Evolutionary conservation across 1,140 invertebrate genomes (phyloP).

Genomic region (Diachasma alloeum): DNA sequence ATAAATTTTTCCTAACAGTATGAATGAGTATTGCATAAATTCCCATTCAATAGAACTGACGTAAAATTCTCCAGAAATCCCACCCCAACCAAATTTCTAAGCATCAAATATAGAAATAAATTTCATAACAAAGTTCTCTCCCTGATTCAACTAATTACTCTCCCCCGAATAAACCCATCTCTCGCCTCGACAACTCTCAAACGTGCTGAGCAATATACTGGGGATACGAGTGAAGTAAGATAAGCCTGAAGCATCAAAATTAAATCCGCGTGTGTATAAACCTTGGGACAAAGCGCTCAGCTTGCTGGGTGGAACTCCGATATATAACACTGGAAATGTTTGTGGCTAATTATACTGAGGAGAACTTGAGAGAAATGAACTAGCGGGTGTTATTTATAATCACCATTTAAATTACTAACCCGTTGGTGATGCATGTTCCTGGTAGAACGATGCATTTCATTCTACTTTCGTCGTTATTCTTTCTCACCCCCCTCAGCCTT

Average conservation of each 20-base stretch:
- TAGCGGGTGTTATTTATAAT: constrained; percentile 21
- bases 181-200: background rate
- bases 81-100: too few species aligned
- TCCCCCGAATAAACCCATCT: background rate
- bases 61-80: too few species aligned
- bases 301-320: background rate
- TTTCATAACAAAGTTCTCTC: background rate
- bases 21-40: too few species aligned
- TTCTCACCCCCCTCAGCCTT: background rate
- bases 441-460: background rate
- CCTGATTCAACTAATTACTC: background rate
- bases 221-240: background rate
- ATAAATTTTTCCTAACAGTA: too few species aligned
- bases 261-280: background rate
- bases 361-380: constrained; percentile 2
- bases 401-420: constrained; percentile 16
- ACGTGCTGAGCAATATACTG: background rate
- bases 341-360: constrained; percentile 17
- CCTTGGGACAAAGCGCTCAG: background rate
- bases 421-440: constrained; percentile 8
- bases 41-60: too few species aligned
- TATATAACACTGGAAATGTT: constrained; percentile 1
- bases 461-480: background rate
- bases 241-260: background rate
- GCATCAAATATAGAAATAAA: background rate